Evolutionary conservation across 92 coral and sea anemone species (phyloP).

Genomic region (Heteractis magnifica): DNA sequence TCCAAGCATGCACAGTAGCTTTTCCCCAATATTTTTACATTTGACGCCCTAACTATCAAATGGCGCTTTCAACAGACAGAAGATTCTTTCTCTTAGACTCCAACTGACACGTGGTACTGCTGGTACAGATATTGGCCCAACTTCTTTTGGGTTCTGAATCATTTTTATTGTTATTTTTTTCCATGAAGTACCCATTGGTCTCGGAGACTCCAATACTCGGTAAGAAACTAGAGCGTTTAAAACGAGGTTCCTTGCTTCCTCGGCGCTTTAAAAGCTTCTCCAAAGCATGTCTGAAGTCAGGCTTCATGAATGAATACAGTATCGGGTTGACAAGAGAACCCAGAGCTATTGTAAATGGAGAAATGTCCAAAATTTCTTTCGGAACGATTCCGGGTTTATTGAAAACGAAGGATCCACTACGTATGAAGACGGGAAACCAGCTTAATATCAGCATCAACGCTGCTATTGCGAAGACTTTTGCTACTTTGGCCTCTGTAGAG

Average conservation of each 20-base stretch:
- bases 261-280: conserved; percentile 21
- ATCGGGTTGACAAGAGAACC: conserved; percentile 65
- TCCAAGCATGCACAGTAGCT: background rate
- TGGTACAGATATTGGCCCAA: background rate
- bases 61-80: conserved; percentile 31
- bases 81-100: background rate
- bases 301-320: conserved; percentile 67
- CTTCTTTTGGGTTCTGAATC: conserved; percentile 8
- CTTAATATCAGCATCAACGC: conserved; percentile 54
- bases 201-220: conserved; percentile 29
- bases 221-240: conserved; percentile 25
- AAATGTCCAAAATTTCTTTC: conserved; percentile 15
- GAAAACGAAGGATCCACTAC: conserved; percentile 28
- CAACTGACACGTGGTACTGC: background rate
- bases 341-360: conserved; percentile 63
- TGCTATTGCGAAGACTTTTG: conserved; percentile 56
- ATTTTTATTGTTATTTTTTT: conserved; percentile 20
- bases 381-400: conserved; percentile 39
- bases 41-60: background rate
- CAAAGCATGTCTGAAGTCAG: conserved; percentile 53
- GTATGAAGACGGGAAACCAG: conserved; percentile 64
- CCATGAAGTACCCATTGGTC: conserved; percentile 2
- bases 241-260: conserved; percentile 4
- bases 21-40: background rate
- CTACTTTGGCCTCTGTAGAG: conserved; percentile 72